A percentile compares a stretch with the other conserved stretches of the same genome.
Conservation (phyloP, 1,140 invertebrate species). For the Pomacea maculata region DNA sequence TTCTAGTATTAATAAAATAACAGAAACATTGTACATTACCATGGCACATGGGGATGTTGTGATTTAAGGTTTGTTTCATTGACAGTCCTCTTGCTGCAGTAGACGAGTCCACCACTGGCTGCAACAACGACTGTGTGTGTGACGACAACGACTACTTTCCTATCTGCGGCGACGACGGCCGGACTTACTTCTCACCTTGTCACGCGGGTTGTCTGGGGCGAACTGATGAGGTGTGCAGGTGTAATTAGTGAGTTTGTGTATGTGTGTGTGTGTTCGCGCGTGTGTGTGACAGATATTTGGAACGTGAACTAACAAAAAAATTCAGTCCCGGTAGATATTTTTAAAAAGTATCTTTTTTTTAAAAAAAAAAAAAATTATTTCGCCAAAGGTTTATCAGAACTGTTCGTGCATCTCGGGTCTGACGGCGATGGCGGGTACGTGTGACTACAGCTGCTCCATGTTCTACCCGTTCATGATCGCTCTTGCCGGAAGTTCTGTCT, state of each 20-base stretch:
- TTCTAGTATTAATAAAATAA: no score
- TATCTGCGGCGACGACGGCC: conserved; percentile 35
- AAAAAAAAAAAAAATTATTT: no score
- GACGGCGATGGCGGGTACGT: no score
- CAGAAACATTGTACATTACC: no score
- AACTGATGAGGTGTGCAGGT: neutral
- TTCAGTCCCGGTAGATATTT: no score
- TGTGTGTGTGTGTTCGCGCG: no score
- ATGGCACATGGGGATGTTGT: no score
- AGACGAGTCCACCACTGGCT: neutral
- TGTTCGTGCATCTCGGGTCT: conserved; percentile 26
- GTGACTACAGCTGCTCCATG: conserved; percentile 20
- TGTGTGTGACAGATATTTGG: no score
- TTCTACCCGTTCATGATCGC: conserved; percentile 15
- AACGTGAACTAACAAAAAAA: no score
- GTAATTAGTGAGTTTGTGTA: neutral
- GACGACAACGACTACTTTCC: conserved; percentile 35
- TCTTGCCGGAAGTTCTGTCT: neutral
- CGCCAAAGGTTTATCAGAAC: conserved; percentile 21
- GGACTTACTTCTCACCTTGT: conserved; percentile 45
- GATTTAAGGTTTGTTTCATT: no score
- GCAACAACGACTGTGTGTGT: conserved; percentile 28
- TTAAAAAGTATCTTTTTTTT: no score
- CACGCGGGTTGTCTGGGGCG: conserved; percentile 35
- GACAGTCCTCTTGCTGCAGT: neutral